Evolutionary conservation across 1,140 invertebrate species (phyloP).

Genomic region (Ceratoteleas bidentatus): DNA sequence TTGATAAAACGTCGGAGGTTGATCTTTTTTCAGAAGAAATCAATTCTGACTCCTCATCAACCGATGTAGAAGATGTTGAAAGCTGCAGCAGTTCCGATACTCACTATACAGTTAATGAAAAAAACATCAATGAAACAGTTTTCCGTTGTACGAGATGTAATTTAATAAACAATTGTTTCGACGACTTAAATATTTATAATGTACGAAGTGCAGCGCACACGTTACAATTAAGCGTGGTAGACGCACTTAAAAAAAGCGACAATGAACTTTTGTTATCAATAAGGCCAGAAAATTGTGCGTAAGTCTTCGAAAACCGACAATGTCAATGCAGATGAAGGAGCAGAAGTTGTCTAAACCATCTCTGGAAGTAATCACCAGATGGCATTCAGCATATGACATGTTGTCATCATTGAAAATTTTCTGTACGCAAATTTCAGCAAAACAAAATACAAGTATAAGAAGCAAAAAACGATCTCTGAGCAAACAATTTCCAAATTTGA

Average conservation of each 20-base stretch:
- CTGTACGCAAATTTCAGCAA: conserved; percentile 1
- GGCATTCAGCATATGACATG: conserved; percentile 12
- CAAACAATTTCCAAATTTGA: conserved; percentile 5
- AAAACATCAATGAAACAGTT: background rate
- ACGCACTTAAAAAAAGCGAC: conserved; percentile 3
- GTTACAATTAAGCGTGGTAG: background rate
- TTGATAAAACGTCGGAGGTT: conserved; percentile 1
- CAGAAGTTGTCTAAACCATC: conserved; percentile 4
- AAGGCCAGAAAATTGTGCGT: conserved; percentile 8
- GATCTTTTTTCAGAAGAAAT: background rate
- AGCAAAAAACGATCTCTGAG: conserved; percentile 6
- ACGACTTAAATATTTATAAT: background rate
- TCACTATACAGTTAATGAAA: background rate
- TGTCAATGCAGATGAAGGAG: background rate
- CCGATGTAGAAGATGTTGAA: background rate
- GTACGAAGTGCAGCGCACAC: background rate
- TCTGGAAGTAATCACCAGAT: conserved; percentile 4
- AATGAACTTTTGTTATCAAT: background rate
- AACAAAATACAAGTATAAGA: too few species aligned
- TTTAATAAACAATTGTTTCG: background rate
- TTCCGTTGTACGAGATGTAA: background rate
- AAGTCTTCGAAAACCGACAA: background rate
- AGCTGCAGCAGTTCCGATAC: conserved; percentile 1
- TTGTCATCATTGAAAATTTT: background rate
- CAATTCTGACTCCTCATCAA: conserved; percentile 3